A percentile compares a stretch with the other conserved stretches of the same genome.
These are phyloP conservation scores for Rhynchophorus ferrugineus DNA, from an alignment of 1,140 invertebrate genomes.

Conservation along the genomic window DNA sequence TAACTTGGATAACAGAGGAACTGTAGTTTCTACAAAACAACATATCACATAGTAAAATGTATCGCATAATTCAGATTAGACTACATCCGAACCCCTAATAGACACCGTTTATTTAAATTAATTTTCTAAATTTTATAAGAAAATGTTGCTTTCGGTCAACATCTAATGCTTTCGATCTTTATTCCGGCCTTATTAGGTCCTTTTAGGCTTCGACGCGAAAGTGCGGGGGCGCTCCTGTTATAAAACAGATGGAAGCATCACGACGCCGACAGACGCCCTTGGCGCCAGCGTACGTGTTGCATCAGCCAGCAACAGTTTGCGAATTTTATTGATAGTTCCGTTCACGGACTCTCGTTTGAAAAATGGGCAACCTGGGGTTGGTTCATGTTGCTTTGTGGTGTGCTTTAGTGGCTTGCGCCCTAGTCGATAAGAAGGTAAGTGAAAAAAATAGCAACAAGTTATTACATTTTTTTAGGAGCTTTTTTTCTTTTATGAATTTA, in stretches of 20 bases:
- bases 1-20: too few relatives aligned
- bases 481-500: too few relatives aligned
- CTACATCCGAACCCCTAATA: neutral
- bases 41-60: too few relatives aligned
- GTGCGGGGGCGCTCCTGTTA: constrained; percentile 18
- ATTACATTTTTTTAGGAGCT: too few relatives aligned
- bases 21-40: too few relatives aligned
- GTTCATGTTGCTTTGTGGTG: constrained; percentile 15
- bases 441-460: too few relatives aligned
- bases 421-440: too few relatives aligned
- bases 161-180: too few relatives aligned
- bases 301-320: constrained; percentile 18
- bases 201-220: neutral
- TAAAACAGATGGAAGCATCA: constrained; percentile 20
- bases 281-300: constrained; percentile 22
- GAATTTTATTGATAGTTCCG: neutral
- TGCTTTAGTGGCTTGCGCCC: constrained; percentile 12
- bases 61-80: too few relatives aligned
- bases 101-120: neutral
- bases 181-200: constrained; percentile 15
- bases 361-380: neutral
- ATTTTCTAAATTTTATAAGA: neutral
- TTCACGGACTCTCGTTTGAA: neutral
- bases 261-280: constrained; percentile 17
- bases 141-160: neutral